Conservation (phyloP, 1,140 invertebrate genomes). For the Zaprionus capensis region DNA sequence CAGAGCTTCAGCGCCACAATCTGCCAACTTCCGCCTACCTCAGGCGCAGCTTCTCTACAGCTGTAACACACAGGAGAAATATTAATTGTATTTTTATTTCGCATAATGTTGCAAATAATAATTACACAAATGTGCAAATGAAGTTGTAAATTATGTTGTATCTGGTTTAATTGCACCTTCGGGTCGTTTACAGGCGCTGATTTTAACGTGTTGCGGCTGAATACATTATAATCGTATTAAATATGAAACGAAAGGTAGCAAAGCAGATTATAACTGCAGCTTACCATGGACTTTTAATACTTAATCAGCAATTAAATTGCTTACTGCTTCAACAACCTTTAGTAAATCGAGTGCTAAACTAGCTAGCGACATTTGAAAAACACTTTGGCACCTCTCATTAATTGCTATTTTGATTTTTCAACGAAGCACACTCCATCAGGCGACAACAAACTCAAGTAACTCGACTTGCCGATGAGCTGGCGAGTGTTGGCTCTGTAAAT, state of each 20-base stretch:
- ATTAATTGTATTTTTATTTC: slow-evolving; percentile 84
- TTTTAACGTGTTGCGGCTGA: slow-evolving; percentile 22
- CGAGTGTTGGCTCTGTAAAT: slow-evolving; percentile 1
- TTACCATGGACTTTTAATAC: neutral
- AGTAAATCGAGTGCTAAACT: neutral
- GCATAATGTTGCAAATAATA: slow-evolving; percentile 83
- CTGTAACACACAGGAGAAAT: slow-evolving; percentile 69
- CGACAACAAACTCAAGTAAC: neutral
- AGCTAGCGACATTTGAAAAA: slow-evolving; percentile 9
- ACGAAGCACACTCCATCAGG: neutral
- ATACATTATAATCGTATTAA: slow-evolving; percentile 28
- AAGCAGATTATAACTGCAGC: neutral
- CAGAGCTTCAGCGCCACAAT: neutral
- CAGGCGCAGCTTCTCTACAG: neutral
- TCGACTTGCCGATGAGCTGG: slow-evolving; percentile 1
- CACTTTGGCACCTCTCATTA: neutral
- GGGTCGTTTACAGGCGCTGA: slow-evolving; percentile 49
- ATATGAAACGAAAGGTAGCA: neutral
- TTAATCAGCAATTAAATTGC: neutral
- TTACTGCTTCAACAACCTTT: neutral
- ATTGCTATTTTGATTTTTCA: neutral
- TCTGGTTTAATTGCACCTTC: slow-evolving; percentile 77
- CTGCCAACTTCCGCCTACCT: neutral
- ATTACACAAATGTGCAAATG: slow-evolving; percentile 84
- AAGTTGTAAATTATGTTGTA: slow-evolving; percentile 84